Evolutionary conservation across 2,888 invertebrate genomes (phyloP).

Genomic region (Nemurella pictetii): DNA sequence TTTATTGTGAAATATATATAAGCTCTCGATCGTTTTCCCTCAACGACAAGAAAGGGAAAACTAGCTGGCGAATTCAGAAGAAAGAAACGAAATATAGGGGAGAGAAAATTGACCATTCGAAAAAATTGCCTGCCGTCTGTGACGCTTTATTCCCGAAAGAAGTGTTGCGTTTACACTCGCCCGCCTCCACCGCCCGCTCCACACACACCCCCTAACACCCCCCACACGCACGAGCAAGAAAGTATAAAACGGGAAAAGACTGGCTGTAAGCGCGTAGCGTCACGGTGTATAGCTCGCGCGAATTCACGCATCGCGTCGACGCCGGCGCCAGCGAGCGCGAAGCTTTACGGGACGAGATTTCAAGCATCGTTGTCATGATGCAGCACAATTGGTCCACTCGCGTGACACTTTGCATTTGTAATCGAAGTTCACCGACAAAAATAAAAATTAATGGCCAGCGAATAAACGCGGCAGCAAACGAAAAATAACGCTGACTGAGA

Average conservation of each 20-base stretch:
- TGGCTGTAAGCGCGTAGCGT: neutral
- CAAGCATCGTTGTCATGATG: neutral
- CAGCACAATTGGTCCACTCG: neutral
- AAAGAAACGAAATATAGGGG: neutral
- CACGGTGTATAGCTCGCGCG: too few relatives aligned
- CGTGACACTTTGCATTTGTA: neutral
- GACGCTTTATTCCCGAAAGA: neutral
- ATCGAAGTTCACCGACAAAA: neutral
- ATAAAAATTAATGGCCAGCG: neutral
- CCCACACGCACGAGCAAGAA: neutral
- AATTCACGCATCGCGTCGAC: neutral
- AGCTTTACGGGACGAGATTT: neutral
- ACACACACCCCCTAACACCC: neutral
- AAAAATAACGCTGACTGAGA: constrained; percentile 3
- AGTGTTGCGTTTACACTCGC: neutral
- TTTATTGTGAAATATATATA: constrained; percentile 39
- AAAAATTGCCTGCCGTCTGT: constrained; percentile 34
- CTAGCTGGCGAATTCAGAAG: neutral
- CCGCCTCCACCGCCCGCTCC: too few relatives aligned
- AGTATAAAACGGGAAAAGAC: neutral
- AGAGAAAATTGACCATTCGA: constrained; percentile 37
- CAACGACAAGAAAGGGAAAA: constrained; percentile 1
- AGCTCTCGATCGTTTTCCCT: constrained; percentile 19
- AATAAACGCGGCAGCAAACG: neutral
- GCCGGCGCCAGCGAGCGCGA: too few relatives aligned